A percentile compares a stretch with the other conserved stretches of the same genome.
phyloP scores from a whole-genome alignment of 2,888 invertebrate species.

The Dynastes hyllus region DNA sequence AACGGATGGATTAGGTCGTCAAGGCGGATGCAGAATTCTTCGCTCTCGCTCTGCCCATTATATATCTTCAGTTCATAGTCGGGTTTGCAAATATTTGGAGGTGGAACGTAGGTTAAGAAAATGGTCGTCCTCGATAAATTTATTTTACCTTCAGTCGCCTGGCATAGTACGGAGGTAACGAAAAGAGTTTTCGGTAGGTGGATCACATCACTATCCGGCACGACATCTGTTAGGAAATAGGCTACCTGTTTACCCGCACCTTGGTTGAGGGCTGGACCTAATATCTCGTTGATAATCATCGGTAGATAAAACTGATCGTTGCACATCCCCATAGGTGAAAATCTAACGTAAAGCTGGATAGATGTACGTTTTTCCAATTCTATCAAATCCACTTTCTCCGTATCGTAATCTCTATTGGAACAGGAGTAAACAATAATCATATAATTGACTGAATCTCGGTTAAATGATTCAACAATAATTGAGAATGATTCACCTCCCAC shows the following conservation, averaged over 20 bases:
- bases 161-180: constrained; percentile 3
- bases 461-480: no score
- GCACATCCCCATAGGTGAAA: constrained; percentile 68
- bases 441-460: no score
- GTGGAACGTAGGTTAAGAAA: constrained; percentile 40
- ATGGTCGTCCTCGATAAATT: constrained; percentile 52
- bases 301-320: constrained; percentile 77
- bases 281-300: constrained; percentile 74
- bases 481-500: no score
- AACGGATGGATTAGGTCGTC: constrained; percentile 63
- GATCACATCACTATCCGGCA: background rate
- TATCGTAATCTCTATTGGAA: background rate
- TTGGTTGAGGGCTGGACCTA: constrained; percentile 72
- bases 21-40: constrained; percentile 62
- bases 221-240: background rate
- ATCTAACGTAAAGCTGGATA: constrained; percentile 67
- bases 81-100: background rate
- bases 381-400: background rate
- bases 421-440: background rate
- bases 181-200: constrained; percentile 29
- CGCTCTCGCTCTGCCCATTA: constrained; percentile 56
- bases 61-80: constrained; percentile 45
- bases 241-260: background rate
- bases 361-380: constrained; percentile 11
- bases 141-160: constrained; percentile 12